Evolutionary conservation across 23 tunicate species (phyloP), one percentile per base, ranked within the genome.

Genomic region (Styela plicata): DNA sequence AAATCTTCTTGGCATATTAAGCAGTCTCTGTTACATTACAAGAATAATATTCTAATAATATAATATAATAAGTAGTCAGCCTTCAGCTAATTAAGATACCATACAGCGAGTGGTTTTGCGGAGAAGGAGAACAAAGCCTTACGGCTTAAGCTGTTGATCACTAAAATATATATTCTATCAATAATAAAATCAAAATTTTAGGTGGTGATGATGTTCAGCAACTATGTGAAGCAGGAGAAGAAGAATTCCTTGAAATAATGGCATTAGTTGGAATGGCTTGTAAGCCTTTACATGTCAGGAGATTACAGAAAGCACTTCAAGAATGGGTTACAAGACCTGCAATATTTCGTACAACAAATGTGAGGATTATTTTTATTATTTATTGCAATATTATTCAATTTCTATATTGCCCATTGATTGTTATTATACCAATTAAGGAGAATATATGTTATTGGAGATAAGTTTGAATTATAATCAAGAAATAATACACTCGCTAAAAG

Each of bases 131-230:
- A n/a, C n/a, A n/a, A n/a, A n/a, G n/a, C n/a, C n/a, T n/a, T n/a
- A n/a, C n/a, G n/a, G n/a, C n/a, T n/a, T n/a, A n/a, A n/a, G n/a
- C n/a, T n/a, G n/a, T n/a, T n/a, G n/a, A n/a, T n/a, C n/a, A n/a
- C n/a, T n/a, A n/a, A n/a, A n/a, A n/a, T n/a, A n/a, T n/a, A n/a
- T n/a, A n/a, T n/a, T n/a, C n/a, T n/a, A n/a, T n/a, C n/a, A n/a
- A n/a, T n/a, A n/a, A n/a, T n/a, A n/a, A n/a, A n/a, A 44, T 13
- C 57, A 44, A 7, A 44, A 44, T 5, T 44, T 17, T 53, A 64
- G 97, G 97, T 25, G 97, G 89, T 67, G 91, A 92, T 70, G 89
- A 92, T 84, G 85, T 92, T 1, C 86, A 84, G 75, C 97, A 87
- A 73, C 74, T 92, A 61, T 92, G 89, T 74, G 97, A 92, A 79